These are phyloP conservation scores for Gonioctena quinquepunctata DNA, from an alignment of 1,140 invertebrate genomes.

Conservation along the genomic window DNA sequence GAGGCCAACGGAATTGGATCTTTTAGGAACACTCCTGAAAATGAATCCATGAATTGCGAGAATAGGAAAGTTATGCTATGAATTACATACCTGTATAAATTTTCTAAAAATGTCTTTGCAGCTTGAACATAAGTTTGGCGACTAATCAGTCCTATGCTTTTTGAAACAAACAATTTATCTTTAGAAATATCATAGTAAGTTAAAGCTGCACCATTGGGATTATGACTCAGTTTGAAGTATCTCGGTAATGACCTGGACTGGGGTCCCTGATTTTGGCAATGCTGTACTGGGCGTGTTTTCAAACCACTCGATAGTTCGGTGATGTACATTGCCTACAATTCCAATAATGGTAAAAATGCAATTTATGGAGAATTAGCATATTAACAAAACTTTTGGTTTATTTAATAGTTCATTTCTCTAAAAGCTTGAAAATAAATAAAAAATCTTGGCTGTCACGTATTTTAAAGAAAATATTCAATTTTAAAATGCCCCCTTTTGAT, in stretches of 20 bases:
- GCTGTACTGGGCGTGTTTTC: slow-evolving; percentile 60
- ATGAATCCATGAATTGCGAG: too few relatives aligned
- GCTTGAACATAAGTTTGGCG: slow-evolving; percentile 88
- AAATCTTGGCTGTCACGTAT: too few relatives aligned
- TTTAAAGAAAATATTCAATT: too few relatives aligned
- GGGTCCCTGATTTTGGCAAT: slow-evolving; percentile 60
- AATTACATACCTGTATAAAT: slow-evolving; percentile 87
- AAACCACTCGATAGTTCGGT: slow-evolving; percentile 84
- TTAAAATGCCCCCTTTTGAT: too few relatives aligned
- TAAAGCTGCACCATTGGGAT: slow-evolving; percentile 71
- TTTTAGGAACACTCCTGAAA: slow-evolving; percentile 73
- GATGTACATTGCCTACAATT: slow-evolving; percentile 82
- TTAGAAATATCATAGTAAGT: slow-evolving; percentile 91
- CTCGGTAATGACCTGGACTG: slow-evolving; percentile 79
- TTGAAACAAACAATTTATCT: slow-evolving; percentile 92
- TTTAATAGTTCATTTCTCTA: too few relatives aligned
- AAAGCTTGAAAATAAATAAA: too few relatives aligned
- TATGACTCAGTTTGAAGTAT: slow-evolving; percentile 84
- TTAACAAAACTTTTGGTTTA: too few relatives aligned
- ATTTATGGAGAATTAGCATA: too few relatives aligned
- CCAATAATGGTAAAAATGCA: too few relatives aligned
- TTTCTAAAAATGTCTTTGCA: slow-evolving; percentile 81
- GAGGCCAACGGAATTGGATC: slow-evolving; percentile 70
- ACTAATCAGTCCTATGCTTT: slow-evolving; percentile 91
- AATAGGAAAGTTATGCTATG: slow-evolving; percentile 43